Base-by-base conservation (phyloP, 2,797 vertebrate genomes). In the Rhodeus uyekii region DNA sequence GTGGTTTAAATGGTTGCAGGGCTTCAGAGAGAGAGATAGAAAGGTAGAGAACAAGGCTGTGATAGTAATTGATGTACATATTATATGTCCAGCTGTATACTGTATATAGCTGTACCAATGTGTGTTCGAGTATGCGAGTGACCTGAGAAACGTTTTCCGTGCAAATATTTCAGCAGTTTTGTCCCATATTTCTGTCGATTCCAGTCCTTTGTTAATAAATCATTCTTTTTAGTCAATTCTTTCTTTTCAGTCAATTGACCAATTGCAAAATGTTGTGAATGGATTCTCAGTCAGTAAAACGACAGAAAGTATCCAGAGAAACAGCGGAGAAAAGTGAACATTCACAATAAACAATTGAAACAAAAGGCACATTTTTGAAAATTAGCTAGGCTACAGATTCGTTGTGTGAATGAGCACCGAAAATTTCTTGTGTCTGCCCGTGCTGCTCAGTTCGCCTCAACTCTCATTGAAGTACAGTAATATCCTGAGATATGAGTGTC, bases 11-110 rank as follows among this genome's bases (percentile, higher is more conserved):
- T 63, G 55, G n/a, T 69, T 42, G 58, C 71, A 67, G 36, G 27
- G 8, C 64, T 61, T 80, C 68, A 72, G 39, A 63, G 5, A 60
- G 12, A 55, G 12, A 55, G 39, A 81, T 29, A 75, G 71, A 79
- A 65, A 77, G 60, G 32, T 18, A 24, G 29, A 60, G 14, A 42
- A 69, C 22, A 46, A 14, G 67, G n/a, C 61, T 53, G 61, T 29
- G 29, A 58, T n/a, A 19, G 53, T 16, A 4, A 79, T 71, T 38
- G 19, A 46, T 7, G 9, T 44, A 18, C 29, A 61, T 61, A 32
- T 29, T 61, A 32, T 60, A 50, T 18, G 13, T 42, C 10, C 39
- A 42, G 10, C 39, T 13, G 39, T 42, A n/a, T n/a, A n/a, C n/a
- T n/a, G n/a, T n/a, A n/a, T n/a, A n/a, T n/a, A n/a, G 22, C 50